Evolutionary conservation across 2,888 invertebrate genomes (phyloP).

Genomic region (Hedychridium roseum): DNA sequence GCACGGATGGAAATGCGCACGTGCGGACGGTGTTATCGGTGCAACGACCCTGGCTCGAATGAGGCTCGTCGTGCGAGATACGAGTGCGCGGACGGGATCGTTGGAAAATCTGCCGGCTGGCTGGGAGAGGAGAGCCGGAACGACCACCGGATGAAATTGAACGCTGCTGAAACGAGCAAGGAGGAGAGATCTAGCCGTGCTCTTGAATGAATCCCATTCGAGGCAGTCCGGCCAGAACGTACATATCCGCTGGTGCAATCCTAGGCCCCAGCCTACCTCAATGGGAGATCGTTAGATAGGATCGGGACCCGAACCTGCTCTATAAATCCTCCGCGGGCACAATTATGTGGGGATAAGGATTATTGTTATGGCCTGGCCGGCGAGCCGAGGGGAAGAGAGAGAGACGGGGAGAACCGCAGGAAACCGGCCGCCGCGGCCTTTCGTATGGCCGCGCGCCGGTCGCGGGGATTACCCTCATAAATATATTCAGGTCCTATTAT

Average conservation of each 20-base stretch:
- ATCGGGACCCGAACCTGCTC: conserved; percentile 48
- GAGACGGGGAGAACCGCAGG: conserved; percentile 4
- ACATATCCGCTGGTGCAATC: conserved; percentile 20
- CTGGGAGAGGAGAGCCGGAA: too few relatives aligned
- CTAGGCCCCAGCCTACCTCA: conserved; percentile 53
- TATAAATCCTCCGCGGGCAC: conserved; percentile 61
- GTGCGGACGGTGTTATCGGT: too few relatives aligned
- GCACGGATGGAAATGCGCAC: too few relatives aligned
- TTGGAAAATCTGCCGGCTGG: too few relatives aligned
- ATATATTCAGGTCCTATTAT: conserved; percentile 49
- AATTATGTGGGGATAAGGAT: conserved; percentile 60
- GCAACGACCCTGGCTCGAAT: too few relatives aligned
- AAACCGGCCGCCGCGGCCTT: conserved; percentile 25
- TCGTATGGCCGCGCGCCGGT: conserved; percentile 33
- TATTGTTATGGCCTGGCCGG: conserved; percentile 51
- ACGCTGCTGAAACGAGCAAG: too few relatives aligned
- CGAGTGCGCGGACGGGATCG: too few relatives aligned
- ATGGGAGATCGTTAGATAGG: conserved; percentile 60
- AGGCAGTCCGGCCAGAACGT: conserved; percentile 19
- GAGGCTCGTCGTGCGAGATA: too few relatives aligned
- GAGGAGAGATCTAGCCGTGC: conserved; percentile 14
- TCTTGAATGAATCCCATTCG: conserved; percentile 42
- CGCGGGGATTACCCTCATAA: conserved; percentile 52
- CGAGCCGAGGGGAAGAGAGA: neutral
- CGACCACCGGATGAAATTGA: conserved; percentile 1